Conservation (phyloP, 2,113 vertebrate genomes). For the Oncorhynchus keta region DNA sequence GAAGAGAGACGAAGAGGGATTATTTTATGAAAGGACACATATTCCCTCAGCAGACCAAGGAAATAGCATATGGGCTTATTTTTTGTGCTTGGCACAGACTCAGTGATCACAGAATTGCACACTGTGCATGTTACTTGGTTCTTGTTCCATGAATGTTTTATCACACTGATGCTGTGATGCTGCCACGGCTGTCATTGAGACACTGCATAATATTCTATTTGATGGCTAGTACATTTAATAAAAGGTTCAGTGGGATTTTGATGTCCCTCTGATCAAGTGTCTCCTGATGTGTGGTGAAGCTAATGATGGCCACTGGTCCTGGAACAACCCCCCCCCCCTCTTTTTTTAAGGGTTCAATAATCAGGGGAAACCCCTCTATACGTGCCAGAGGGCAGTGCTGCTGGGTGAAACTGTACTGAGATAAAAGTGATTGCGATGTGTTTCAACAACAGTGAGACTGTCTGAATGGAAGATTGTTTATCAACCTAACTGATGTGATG, state of each 20-base stretch:
- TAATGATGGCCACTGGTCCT: not conserved
- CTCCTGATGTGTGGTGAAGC: not conserved
- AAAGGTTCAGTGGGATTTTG: not conserved
- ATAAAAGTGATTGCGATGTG: not conserved
- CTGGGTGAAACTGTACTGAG: not conserved
- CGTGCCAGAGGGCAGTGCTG: not conserved
- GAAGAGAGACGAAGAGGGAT: not conserved
- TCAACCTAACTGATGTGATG: not conserved
- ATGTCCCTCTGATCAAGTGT: conserved; percentile 6
- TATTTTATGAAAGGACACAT: conserved; percentile 3
- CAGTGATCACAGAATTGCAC: conserved; percentile 2
- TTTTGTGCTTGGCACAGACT: not conserved
- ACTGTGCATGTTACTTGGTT: not conserved
- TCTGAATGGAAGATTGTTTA: not conserved
- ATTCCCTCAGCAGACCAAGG: not conserved
- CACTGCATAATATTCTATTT: conserved; percentile 11
- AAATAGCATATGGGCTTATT: not conserved
- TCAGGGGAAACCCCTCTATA: not conserved
- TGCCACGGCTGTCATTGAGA: not conserved
- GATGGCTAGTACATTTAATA: not conserved
- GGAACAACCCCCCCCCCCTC: too few relatives aligned
- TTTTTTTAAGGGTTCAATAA: not conserved
- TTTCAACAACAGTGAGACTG: not conserved
- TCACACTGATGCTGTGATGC: not conserved
- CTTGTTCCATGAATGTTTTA: conserved; percentile 10